Conservation (phyloP, 2,888 invertebrate species). For the Pherbina coryleti region DNA sequence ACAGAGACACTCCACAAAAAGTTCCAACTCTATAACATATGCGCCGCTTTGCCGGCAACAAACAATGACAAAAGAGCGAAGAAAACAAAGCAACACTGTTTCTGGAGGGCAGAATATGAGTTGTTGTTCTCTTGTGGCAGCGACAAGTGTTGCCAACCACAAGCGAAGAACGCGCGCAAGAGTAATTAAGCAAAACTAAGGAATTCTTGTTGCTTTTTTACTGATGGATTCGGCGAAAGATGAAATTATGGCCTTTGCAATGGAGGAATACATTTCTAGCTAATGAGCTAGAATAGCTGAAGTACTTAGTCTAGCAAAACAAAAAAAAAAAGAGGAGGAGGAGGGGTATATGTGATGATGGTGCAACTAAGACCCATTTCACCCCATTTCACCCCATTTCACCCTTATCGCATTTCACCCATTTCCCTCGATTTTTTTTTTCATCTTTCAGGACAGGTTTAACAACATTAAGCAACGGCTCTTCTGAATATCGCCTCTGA, state of each 20-base stretch:
- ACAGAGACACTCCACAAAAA: neutral
- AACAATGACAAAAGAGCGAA: neutral
- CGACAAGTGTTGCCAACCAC: slow-evolving; percentile 53
- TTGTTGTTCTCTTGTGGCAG: neutral
- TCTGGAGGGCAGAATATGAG: neutral
- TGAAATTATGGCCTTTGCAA: neutral
- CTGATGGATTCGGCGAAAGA: neutral
- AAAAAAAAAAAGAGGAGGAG: neutral
- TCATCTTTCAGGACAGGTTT: too few species aligned
- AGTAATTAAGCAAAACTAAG: slow-evolving; percentile 59
- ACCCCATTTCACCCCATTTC: too few species aligned
- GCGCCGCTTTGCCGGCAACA: neutral
- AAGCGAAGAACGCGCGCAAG: slow-evolving; percentile 59
- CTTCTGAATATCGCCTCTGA: too few species aligned
- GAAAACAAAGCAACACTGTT: neutral
- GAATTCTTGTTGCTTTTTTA: neutral
- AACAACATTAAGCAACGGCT: too few species aligned
- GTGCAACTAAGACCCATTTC: too few species aligned
- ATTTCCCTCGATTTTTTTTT: neutral
- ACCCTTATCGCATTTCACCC: too few species aligned
- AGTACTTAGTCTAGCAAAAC: too few species aligned
- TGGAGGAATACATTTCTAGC: neutral
- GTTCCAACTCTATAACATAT: neutral
- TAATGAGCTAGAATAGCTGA: neutral
- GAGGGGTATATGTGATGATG: neutral